Base-by-base conservation (phyloP, 1,140 invertebrate species). In the Papilio aristodemus region DNA sequence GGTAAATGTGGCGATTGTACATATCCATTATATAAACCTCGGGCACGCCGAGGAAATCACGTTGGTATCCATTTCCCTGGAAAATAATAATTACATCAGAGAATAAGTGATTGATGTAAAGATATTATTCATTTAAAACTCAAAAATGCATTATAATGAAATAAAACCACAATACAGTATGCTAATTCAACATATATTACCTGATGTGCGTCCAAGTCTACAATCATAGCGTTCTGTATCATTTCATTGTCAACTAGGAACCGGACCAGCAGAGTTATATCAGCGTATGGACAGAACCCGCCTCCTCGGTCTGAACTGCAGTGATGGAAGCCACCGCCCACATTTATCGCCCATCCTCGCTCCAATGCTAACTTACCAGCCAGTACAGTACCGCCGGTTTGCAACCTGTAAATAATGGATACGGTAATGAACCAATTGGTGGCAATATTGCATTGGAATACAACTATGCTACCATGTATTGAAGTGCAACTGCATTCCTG, bases 301-400 rank as follows among this genome's bases (percentile, higher is more conserved):
- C 95, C 96, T 1, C 96, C 96, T 71, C 91, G 91, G 38, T 94
- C 88, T 4, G 93, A 91, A 69, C 94, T 95, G 84, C 96, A 97
- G 83, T 97, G 97, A 87, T 97, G 96, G 84, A 97, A 97, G 3
- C 97, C 97, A 38, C 97, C 97, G 4, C 97, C 97, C n/a, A 98
- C 93, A 86, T 98, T 98, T 39, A 98, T 96, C 0, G 96, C 94
- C 96, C 96, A 98, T 0, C 96, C 96, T 54, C 94, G 82, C 71
- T 97, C 94, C 38, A 97, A 58, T 1, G 97, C 96, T 67, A 98
- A 79, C 83, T 96, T 95, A 0, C 95, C 96, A 38, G 95, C 96
- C 75, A 97, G 81, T 69, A 97, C 94, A 43, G 96, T 95, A 11
- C 97, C 97, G 22, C 96, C 96, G 14, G 96, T 96, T 85, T 97